Conservation (phyloP, 2,888 invertebrate species). For the Ichneumon xanthorius region DNA sequence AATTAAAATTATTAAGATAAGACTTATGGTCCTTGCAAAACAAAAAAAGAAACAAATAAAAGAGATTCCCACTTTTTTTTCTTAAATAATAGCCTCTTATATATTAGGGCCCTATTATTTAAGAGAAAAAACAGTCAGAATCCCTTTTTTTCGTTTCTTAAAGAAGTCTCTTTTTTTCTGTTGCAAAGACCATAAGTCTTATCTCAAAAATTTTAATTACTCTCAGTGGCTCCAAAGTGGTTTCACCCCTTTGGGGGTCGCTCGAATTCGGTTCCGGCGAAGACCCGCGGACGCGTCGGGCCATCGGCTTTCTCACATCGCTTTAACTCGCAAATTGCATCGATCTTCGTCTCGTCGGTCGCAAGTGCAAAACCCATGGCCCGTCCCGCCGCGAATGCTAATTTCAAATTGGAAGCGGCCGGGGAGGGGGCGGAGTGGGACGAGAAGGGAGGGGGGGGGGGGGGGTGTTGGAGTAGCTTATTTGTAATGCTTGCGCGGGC, state of each 20-base stretch:
- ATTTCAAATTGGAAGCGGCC: slow-evolving; percentile 48
- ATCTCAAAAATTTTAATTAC: not conserved
- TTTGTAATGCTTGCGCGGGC: slow-evolving; percentile 48
- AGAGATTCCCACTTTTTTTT: too few species aligned
- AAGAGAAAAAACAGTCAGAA: too few species aligned
- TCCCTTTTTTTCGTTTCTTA: too few species aligned
- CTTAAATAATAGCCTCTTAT: too few species aligned
- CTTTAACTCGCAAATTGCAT: not conserved
- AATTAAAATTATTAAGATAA: too few species aligned
- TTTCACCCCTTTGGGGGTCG: not conserved
- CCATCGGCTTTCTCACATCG: not conserved
- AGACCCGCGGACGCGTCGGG: not conserved
- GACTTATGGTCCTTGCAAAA: too few species aligned
- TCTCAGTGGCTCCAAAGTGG: not conserved
- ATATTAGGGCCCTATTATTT: too few species aligned
- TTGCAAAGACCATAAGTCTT: not conserved
- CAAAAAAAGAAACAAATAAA: too few species aligned
- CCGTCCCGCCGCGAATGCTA: slow-evolving; percentile 41
- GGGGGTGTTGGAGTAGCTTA: not conserved
- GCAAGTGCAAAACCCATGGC: not conserved
- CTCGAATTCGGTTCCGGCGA: not conserved
- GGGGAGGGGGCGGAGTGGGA: not conserved
- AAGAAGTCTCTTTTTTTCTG: too few species aligned
- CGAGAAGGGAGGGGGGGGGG: too few species aligned
- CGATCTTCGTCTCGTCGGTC: slow-evolving; percentile 10